A percentile compares a stretch with the other conserved stretches of the same genome.
Evolutionary conservation across 37 sponge, comb jelly and placozoan species (phyloP).

Genomic region (Eunapius fragilis): DNA sequence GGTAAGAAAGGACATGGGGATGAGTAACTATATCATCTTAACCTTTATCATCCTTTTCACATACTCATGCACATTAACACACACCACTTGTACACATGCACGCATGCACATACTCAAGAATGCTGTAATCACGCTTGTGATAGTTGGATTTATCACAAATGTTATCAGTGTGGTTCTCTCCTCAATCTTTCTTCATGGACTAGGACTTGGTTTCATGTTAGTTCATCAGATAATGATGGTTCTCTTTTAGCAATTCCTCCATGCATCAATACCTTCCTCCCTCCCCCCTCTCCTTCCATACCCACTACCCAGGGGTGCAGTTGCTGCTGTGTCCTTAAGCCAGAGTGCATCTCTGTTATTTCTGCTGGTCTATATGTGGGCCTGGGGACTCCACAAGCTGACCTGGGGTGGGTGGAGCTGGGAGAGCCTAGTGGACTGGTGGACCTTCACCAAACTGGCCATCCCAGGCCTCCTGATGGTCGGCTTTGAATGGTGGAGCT

Average conservation of each 20-base stretch:
- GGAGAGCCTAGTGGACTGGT: conserved; percentile 61
- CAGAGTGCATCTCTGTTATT: not conserved
- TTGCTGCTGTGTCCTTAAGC: not conserved
- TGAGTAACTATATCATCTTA: no score
- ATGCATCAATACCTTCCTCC: no score
- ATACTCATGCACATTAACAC: no score
- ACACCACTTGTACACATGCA: no score
- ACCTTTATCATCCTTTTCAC: no score
- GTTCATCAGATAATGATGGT: no score
- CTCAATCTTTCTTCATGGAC: no score
- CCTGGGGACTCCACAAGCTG: conserved; percentile 38
- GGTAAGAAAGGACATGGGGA: no score
- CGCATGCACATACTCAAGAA: not conserved
- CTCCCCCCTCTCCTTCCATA: not conserved
- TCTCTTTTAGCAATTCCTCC: no score
- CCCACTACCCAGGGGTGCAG: not conserved
- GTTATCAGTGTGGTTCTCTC: not conserved
- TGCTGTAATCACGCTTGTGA: not conserved
- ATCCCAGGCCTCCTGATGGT: conserved; percentile 57
- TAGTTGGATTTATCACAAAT: not conserved
- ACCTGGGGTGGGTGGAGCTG: conserved; percentile 76
- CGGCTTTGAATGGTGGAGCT: conserved; percentile 44
- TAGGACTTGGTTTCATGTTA: not conserved
- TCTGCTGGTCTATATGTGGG: conserved; percentile 27
- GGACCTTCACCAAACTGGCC: conserved; percentile 40